Evolutionary conservation across 2,797 vertebrate genomes (phyloP).

Genomic region (Nyctalus aviator): DNA sequence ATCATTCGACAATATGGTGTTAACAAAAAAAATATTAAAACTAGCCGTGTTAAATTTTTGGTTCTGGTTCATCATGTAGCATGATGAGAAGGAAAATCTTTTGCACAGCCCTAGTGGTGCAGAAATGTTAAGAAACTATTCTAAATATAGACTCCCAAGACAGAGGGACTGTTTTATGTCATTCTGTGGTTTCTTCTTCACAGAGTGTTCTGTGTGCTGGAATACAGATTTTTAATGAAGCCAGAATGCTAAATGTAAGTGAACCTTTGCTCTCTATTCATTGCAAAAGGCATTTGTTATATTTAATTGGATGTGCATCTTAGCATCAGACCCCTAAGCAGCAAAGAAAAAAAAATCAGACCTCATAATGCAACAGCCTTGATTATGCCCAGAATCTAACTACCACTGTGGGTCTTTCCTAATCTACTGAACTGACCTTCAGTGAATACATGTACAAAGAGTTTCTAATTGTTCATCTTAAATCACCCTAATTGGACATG

Average conservation of each 20-base stretch:
- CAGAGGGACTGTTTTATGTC: slow-evolving; percentile 74
- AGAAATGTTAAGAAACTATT: slow-evolving; percentile 68
- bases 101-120: slow-evolving; percentile 47
- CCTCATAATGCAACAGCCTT: background rate
- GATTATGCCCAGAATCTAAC: background rate
- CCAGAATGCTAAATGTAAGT: slow-evolving; percentile 74
- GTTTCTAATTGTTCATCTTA: background rate
- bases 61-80: slow-evolving; percentile 63
- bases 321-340: slow-evolving; percentile 33
- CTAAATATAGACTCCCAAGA: slow-evolving; percentile 79
- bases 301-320: slow-evolving; percentile 74
- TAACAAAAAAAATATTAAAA: slow-evolving; percentile 82
- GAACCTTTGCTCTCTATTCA: slow-evolving; percentile 68
- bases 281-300: slow-evolving; percentile 55
- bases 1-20: slow-evolving; percentile 71
- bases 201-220: slow-evolving; percentile 63
- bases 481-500: slow-evolving; percentile 28
- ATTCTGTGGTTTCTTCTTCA: slow-evolving; percentile 76
- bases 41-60: slow-evolving; percentile 72
- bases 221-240: slow-evolving; percentile 67
- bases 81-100: slow-evolving; percentile 73
- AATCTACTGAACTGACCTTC: background rate
- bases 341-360: slow-evolving; percentile 48
- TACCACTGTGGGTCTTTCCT: background rate
- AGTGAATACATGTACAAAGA: background rate